These are phyloP conservation scores for Ara ararauna DNA, from an alignment of 2,797 vertebrate genomes.

Conservation along the genomic window DNA sequence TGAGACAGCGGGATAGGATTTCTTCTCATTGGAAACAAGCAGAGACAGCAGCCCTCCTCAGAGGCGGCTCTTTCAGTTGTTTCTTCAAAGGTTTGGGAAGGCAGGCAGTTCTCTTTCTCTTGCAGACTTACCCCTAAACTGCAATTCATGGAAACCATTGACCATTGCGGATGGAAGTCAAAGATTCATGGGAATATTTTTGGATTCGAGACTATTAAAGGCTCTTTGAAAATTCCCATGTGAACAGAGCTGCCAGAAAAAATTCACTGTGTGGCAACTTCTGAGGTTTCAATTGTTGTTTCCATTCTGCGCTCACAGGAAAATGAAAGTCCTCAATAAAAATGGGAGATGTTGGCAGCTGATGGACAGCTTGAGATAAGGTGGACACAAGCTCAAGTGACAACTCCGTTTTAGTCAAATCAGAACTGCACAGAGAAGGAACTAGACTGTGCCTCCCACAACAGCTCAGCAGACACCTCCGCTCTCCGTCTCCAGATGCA, in stretches of 20 bases:
- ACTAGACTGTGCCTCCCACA: neutral
- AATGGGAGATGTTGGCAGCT: neutral
- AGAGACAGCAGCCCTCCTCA: neutral
- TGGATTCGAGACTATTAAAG: conserved; percentile 17
- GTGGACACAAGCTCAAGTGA: neutral
- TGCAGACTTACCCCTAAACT: neutral
- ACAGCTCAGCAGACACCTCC: neutral
- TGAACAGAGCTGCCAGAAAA: conserved; percentile 47
- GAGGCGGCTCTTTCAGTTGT: neutral
- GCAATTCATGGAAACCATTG: conserved; percentile 23
- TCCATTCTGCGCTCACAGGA: neutral
- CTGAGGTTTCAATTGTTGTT: conserved; percentile 60
- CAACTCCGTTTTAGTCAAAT: neutral
- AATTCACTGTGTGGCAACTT: conserved; percentile 15
- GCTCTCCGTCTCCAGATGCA: neutral
- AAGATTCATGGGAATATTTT: conserved; percentile 39
- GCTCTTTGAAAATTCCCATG: conserved; percentile 39
- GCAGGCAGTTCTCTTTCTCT: neutral
- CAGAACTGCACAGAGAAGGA: neutral
- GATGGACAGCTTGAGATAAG: neutral
- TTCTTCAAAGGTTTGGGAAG: conserved; percentile 27
- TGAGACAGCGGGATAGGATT: neutral
- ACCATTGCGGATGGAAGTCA: neutral
- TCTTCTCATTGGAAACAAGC: neutral
- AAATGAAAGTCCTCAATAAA: conserved; percentile 5